These are phyloP conservation scores for Myopa testacea DNA, from an alignment of 2,888 invertebrate species.

Conservation along the genomic window DNA sequence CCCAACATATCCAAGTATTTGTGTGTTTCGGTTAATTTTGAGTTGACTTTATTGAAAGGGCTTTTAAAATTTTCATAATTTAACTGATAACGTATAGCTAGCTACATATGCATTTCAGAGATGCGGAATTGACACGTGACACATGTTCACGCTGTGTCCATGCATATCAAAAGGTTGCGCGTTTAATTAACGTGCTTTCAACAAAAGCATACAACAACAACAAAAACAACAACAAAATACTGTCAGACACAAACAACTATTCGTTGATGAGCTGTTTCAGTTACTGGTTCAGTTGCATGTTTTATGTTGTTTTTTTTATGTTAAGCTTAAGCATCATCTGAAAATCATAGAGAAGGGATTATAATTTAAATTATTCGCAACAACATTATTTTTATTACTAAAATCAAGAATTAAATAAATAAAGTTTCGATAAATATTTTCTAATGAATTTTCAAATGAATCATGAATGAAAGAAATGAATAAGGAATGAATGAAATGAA, in stretches of 20 bases:
- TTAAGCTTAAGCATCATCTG: not conserved
- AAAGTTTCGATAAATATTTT: too few species aligned
- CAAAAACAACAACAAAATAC: not conserved
- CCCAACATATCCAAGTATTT: not conserved
- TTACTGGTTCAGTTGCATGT: too few species aligned
- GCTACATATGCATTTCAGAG: not conserved
- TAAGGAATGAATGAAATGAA: not conserved
- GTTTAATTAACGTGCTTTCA: slow-evolving; percentile 28
- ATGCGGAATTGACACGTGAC: slow-evolving; percentile 33
- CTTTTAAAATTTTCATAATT: slow-evolving; percentile 8
- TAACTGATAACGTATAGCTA: not conserved
- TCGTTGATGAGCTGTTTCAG: not conserved
- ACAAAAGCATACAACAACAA: slow-evolving; percentile 1
- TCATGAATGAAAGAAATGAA: not conserved
- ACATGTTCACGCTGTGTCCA: not conserved
- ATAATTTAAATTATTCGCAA: too few species aligned
- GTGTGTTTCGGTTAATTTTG: not conserved
- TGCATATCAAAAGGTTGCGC: slow-evolving; percentile 7
- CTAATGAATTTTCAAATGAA: too few species aligned
- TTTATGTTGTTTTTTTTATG: too few species aligned
- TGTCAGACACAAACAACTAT: not conserved
- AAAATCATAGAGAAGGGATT: not conserved
- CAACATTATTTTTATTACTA: too few species aligned
- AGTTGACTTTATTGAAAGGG: not conserved
- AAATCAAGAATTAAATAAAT: too few species aligned